These are phyloP conservation scores for Varanus salvator DNA, from an alignment of 2,113 vertebrate genomes.

Conservation along the genomic window DNA sequence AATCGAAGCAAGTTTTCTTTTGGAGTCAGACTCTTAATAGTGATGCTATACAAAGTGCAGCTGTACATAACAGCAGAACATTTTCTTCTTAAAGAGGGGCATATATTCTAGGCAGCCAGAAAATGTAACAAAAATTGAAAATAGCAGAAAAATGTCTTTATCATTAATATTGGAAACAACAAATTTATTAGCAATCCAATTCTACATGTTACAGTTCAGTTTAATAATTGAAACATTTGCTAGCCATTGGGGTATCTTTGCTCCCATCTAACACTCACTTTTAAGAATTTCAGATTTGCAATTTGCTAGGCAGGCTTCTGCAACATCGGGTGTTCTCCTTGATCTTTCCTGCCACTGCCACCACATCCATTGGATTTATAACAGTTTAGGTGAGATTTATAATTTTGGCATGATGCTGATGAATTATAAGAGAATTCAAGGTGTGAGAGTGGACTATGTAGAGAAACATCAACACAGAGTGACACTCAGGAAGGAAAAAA, in stretches of 20 bases:
- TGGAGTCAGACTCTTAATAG: background rate
- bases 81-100: background rate
- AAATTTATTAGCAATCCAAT: background rate
- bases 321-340: background rate
- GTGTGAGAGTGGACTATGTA: background rate
- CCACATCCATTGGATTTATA: background rate
- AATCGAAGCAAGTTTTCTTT: constrained; percentile 10
- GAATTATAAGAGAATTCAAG: background rate
- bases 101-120: background rate
- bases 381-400: no score
- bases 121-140: background rate
- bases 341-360: background rate
- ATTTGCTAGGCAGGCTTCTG: background rate
- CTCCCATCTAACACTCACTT: background rate
- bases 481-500: background rate
- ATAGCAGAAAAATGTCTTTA: background rate
- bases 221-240: background rate
- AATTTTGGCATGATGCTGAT: background rate
- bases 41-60: constrained; percentile 8
- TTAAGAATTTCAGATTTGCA: background rate
- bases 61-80: background rate
- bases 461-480: background rate
- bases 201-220: background rate
- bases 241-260: background rate
- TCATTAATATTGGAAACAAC: background rate